These are phyloP conservation scores for Craterocephalus amniculus DNA, from an alignment of 2,797 vertebrate species.

Conservation along the genomic window DNA sequence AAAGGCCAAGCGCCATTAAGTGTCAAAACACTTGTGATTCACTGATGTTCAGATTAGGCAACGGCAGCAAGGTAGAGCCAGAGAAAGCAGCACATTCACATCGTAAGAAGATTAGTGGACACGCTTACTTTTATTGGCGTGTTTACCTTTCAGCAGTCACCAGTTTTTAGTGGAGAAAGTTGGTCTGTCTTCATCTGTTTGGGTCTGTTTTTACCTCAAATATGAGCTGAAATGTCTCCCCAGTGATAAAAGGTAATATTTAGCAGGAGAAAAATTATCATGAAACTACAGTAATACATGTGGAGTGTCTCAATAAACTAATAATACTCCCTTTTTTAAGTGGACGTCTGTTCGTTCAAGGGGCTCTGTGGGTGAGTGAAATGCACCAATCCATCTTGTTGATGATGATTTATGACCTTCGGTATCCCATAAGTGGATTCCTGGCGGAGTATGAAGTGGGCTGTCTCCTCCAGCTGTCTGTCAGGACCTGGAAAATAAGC, in stretches of 20 bases:
- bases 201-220: conserved; percentile 63
- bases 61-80: conserved; percentile 31
- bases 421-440: conserved; percentile 50
- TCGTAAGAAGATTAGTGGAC: conserved; percentile 60
- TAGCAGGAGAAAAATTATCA: conserved; percentile 47
- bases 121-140: conserved; percentile 61
- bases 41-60: conserved; percentile 60
- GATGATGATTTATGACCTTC: conserved; percentile 63
- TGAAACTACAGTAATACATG: conserved; percentile 28
- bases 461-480: conserved; percentile 42
- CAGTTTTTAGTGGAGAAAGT: conserved; percentile 55
- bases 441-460: conserved; percentile 37
- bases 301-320: conserved; percentile 49
- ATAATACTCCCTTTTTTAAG: conserved; percentile 37
- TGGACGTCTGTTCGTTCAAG: conserved; percentile 31
- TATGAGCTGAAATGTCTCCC: conserved; percentile 28
- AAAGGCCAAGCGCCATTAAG: conserved; percentile 73
- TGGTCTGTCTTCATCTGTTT: conserved; percentile 53
- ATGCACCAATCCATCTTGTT: conserved; percentile 58
- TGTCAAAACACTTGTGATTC: conserved; percentile 70
- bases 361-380: conserved; percentile 39
- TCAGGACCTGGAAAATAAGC: conserved; percentile 50
- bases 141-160: conserved; percentile 47
- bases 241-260: conserved; percentile 64
- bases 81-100: conserved; percentile 74